phyloP scores from a whole-genome alignment of 2,888 invertebrate species.

The Octonoba sinensis region DNA sequence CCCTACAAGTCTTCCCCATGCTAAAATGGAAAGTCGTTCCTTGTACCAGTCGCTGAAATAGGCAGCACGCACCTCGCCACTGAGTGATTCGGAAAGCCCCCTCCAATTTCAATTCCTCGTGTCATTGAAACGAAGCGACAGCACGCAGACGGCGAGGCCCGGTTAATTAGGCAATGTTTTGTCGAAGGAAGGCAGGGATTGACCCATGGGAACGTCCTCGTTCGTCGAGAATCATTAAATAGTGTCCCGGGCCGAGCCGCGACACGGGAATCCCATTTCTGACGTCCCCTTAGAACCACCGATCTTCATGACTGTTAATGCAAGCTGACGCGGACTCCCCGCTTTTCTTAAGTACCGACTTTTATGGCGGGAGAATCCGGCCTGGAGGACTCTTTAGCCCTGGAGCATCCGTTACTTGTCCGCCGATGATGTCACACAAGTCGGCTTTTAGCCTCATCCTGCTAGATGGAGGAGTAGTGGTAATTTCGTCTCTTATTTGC shows the following conservation, averaged over 20 bases:
- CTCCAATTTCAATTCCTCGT: constrained; percentile 54
- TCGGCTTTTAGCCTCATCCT: no score
- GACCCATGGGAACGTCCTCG: constrained; percentile 24
- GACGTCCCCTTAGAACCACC: constrained; percentile 59
- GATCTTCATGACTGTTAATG: constrained; percentile 65
- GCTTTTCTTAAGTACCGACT: constrained; percentile 46
- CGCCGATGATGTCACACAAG: neutral
- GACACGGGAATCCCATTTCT: constrained; percentile 63
- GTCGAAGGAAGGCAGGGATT: constrained; percentile 21
- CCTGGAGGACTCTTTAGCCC: neutral
- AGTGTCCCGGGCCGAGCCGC: constrained; percentile 41
- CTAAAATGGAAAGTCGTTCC: no score
- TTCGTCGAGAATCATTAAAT: constrained; percentile 58
- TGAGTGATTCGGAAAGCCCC: constrained; percentile 52
- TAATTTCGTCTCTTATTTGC: no score
- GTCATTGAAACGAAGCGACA: constrained; percentile 48
- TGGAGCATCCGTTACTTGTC: neutral
- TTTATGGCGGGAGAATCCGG: constrained; percentile 21
- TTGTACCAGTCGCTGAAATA: no score
- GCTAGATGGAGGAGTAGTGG: no score
- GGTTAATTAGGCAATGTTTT: constrained; percentile 58
- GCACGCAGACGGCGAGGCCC: constrained; percentile 28
- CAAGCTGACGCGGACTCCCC: constrained; percentile 42
- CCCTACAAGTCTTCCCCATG: no score
- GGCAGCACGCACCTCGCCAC: neutral